Percentiles rank a stretch among this genome's conserved stretches.
Evolutionary conservation across 2,888 invertebrate genomes (phyloP).

Genomic region (Thecocarcelia acutangulata): DNA sequence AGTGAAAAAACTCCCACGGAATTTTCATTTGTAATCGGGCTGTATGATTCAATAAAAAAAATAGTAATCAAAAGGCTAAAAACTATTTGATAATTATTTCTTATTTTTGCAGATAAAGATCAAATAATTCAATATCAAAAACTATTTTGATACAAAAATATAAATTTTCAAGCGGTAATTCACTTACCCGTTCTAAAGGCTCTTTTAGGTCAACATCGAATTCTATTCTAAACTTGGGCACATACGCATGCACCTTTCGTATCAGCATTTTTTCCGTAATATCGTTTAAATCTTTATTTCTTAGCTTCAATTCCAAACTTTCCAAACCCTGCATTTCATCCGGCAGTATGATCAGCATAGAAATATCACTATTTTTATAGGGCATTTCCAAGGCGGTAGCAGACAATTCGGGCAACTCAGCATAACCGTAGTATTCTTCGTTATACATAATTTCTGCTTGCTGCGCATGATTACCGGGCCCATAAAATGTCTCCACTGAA

Average conservation of each 20-base stretch:
- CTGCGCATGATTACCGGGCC: conserved; percentile 79
- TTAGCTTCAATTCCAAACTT: conserved; percentile 84
- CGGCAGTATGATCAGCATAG: conserved; percentile 90
- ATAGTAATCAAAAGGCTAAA: too few relatives aligned
- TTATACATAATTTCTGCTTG: conserved; percentile 87
- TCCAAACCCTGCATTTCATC: conserved; percentile 85
- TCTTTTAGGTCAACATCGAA: conserved; percentile 78
- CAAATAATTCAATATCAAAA: too few relatives aligned
- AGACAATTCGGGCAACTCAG: conserved; percentile 81
- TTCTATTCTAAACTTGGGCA: conserved; percentile 92
- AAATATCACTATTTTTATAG: conserved; percentile 86
- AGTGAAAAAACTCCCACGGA: too few relatives aligned
- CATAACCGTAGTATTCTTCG: conserved; percentile 82
- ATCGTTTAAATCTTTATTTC: conserved; percentile 82
- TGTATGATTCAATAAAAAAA: too few relatives aligned
- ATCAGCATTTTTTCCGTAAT: conserved; percentile 81
- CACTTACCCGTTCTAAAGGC: conserved; percentile 42
- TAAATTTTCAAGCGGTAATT: too few relatives aligned
- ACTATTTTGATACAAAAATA: too few relatives aligned
- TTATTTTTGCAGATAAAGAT: too few relatives aligned
- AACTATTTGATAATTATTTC: too few relatives aligned
- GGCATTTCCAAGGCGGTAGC: conserved; percentile 87
- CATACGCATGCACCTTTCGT: conserved; percentile 83
- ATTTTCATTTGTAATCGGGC: too few relatives aligned
- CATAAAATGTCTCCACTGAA: conserved; percentile 82